A percentile compares a stretch with the other conserved stretches of the same genome.
These are phyloP conservation scores for Campoplex capitator DNA, from an alignment of 2,888 invertebrate species.

Conservation along the genomic window DNA sequence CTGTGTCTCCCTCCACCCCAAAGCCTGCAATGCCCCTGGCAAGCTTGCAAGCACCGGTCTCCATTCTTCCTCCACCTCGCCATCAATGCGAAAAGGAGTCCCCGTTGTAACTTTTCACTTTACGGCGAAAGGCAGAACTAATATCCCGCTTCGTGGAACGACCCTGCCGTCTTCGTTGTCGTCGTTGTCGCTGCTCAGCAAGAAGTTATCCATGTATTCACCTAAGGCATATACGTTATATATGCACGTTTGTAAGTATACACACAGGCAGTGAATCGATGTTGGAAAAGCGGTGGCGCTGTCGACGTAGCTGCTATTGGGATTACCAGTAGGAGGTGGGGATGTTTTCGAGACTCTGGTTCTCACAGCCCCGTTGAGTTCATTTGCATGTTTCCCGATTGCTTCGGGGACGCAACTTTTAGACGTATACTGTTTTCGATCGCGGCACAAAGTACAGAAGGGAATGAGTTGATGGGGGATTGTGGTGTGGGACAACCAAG, in stretches of 20 bases:
- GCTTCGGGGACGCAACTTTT: conserved; percentile 65
- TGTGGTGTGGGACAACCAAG: conserved; percentile 26
- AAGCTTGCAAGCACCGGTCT: conserved; percentile 39
- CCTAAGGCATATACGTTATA: background rate
- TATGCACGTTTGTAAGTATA: conserved; percentile 27
- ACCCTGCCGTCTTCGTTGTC: conserved; percentile 44
- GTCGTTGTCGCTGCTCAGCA: conserved; percentile 27
- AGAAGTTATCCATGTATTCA: conserved; percentile 32
- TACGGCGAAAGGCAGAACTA: conserved; percentile 74
- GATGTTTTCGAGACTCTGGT: conserved; percentile 48
- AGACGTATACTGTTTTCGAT: conserved; percentile 66
- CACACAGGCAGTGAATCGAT: conserved; percentile 47
- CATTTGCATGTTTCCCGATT: conserved; percentile 67
- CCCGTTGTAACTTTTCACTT: conserved; percentile 81
- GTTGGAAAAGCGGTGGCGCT: conserved; percentile 51
- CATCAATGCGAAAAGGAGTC: conserved; percentile 51
- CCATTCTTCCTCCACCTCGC: conserved; percentile 27
- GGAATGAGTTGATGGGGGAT: conserved; percentile 56
- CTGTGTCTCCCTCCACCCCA: background rate
- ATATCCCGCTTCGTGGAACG: conserved; percentile 65
- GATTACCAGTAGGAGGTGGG: conserved; percentile 30
- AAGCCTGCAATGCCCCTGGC: background rate
- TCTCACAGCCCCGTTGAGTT: conserved; percentile 50
- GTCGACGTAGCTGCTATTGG: conserved; percentile 59
- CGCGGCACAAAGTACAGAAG: conserved; percentile 49